Percentiles rank a stretch among this genome's conserved stretches.
Evolutionary conservation across 2,888 invertebrate species (phyloP).

Genomic region (Petrolisthes manimaculis): DNA sequence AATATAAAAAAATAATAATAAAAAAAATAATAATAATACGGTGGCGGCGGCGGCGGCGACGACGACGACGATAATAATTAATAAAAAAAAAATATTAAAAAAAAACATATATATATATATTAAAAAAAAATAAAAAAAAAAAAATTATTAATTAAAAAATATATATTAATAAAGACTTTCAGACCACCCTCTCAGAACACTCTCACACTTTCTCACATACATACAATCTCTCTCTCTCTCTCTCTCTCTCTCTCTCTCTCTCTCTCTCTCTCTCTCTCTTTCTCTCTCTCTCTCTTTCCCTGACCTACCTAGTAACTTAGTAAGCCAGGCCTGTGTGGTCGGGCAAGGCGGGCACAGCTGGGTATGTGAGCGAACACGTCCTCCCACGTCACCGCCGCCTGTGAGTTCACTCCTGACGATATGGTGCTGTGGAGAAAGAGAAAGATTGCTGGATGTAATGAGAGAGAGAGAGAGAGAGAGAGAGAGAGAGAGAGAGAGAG

Average conservation of each 20-base stretch:
- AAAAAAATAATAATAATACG: too few species aligned
- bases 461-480: too few species aligned
- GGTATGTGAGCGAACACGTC: constrained; percentile 39
- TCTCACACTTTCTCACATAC: not conserved
- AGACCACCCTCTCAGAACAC: too few species aligned
- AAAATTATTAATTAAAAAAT: too few species aligned
- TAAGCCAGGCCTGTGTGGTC: constrained; percentile 27
- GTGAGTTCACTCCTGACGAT: constrained; percentile 50
- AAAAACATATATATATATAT: too few species aligned
- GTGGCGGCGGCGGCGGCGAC: too few species aligned
- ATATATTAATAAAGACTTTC: too few species aligned
- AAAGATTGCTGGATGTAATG: too few species aligned
- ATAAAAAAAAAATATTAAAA: too few species aligned
- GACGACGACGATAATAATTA: too few species aligned
- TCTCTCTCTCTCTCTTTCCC: not conserved
- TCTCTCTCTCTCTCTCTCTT: constrained; percentile 22
- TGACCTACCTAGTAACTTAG: constrained; percentile 45
- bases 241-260: constrained; percentile 8
- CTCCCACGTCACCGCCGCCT: constrained; percentile 51
- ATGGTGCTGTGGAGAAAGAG: constrained; percentile 31
- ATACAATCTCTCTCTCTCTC: not conserved
- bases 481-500: not conserved
- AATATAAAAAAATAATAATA: too few species aligned
- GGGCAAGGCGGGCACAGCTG: not conserved
- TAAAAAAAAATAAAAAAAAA: too few species aligned